Conservation (phyloP, 2,113 vertebrate genomes). For the Pachypanchax playfairii region DNA sequence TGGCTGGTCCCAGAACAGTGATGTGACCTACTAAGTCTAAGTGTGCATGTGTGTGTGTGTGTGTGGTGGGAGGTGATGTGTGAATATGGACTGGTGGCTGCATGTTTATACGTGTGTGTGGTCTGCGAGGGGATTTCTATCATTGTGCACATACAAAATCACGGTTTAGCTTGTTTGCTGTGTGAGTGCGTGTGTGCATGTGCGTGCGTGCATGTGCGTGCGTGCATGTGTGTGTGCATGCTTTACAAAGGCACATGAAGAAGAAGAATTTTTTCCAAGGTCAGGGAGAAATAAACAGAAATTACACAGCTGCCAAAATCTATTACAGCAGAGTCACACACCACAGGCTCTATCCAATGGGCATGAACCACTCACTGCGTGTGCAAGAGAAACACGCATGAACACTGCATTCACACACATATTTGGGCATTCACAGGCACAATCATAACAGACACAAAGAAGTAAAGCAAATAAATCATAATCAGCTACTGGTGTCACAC, state of each 20-base stretch:
- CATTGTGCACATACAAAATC: no score
- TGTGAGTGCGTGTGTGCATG: neutral
- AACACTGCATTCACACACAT: neutral
- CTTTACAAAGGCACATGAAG: conserved; percentile 55
- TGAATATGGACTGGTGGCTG: conserved; percentile 7
- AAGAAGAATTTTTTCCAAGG: conserved; percentile 71
- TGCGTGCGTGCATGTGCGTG: no score
- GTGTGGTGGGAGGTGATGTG: conserved; percentile 2
- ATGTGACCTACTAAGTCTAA: conserved; percentile 46
- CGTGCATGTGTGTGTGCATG: conserved; percentile 2
- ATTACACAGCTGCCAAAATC: conserved; percentile 80
- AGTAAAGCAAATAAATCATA: neutral
- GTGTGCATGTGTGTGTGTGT: conserved; percentile 22
- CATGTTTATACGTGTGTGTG: conserved; percentile 10
- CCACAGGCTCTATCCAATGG: conserved; percentile 53
- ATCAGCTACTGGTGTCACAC: neutral
- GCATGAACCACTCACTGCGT: conserved; percentile 37
- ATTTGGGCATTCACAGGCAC: neutral
- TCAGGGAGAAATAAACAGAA: conserved; percentile 76
- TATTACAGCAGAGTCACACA: conserved; percentile 67
- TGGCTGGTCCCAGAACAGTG: conserved; percentile 31
- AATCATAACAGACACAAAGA: neutral
- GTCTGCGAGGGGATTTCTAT: conserved; percentile 10
- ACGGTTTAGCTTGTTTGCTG: no score
- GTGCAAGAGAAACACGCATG: conserved; percentile 43